Base-by-base conservation (phyloP, 2,113 vertebrate species). In the Gnathonemus longibarbis region DNA sequence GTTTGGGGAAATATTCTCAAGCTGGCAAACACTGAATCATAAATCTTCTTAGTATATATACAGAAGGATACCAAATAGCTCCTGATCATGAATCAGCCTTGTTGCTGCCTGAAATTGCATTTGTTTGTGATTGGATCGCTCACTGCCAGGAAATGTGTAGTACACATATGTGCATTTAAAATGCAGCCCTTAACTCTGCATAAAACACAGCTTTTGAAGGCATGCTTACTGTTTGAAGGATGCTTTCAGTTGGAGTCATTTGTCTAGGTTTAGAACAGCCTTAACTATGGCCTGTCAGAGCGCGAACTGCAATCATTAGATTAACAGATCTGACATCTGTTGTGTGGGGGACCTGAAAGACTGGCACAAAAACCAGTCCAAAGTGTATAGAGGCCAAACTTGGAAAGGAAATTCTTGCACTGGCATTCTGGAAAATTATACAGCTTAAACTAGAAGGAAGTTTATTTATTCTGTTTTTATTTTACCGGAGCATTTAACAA, bases 251-350 rank as follows among this genome's bases (percentile, higher is more conserved):
- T 8, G 35, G 50, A 58, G 83, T 90, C 77, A 85, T 85, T 85
- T 58, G 52, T 90, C 77, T 85, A 62, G n/a, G 89, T 89, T 89
- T 89, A 74, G 77, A 58, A 27, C 31, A 84, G 50, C 31, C 89
- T 85, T 84, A 89, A 84, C 77, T 85, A 84, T 53, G 31, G 1
- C 31, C 52, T 85, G 89, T 90, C 52, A 86, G 11, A 8, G 10
- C 27, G 27, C 9, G 11, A 66, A 83, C 83, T 66, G 83, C 21
- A 66, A 15, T 42, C 53, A 62, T 89, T 89, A 83, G 31, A 89
- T 27, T 85, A 46, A 90, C 77, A 56, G 42, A 89, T 50, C 27
- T 84, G 31, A 90, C n/a, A 58, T 84, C 80, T 84, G 89, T 42
- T 84, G 50, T 89, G 66, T 80, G 88, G 56, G 56, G 11, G 42